phyloP scores from a whole-genome alignment of 2,888 invertebrate species.

The Cerastis leucographa region DNA sequence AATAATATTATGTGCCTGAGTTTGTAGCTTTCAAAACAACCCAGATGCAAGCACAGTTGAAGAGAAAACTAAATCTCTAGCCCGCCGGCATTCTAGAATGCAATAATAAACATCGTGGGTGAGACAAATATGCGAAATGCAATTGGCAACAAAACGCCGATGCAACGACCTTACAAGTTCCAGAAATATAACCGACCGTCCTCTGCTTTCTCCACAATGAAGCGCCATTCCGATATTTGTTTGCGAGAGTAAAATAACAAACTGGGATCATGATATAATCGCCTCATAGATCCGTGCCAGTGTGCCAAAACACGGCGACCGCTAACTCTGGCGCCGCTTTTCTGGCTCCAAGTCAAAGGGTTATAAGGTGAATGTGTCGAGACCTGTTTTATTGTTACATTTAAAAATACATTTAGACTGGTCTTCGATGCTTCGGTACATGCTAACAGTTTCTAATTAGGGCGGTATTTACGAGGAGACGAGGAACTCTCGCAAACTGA shows the following conservation, averaged over 20 bases:
- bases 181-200: slow-evolving; percentile 77
- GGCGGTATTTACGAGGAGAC: slow-evolving; percentile 41
- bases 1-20: no score
- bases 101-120: slow-evolving; percentile 48
- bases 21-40: not conserved
- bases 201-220: slow-evolving; percentile 77
- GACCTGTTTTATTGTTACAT: slow-evolving; percentile 72
- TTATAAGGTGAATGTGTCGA: slow-evolving; percentile 87
- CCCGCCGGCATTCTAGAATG: slow-evolving; percentile 14
- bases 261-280: slow-evolving; percentile 88
- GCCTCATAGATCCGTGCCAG: slow-evolving; percentile 86
- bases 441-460: slow-evolving; percentile 60
- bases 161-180: slow-evolving; percentile 76
- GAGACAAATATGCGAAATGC: slow-evolving; percentile 65
- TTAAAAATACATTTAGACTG: slow-evolving; percentile 67
- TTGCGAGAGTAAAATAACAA: slow-evolving; percentile 80
- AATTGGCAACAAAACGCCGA: slow-evolving; percentile 63
- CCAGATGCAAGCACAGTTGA: not conserved
- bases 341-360: slow-evolving; percentile 87
- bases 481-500: slow-evolving; percentile 29
- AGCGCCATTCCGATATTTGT: slow-evolving; percentile 78
- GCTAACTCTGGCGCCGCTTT: slow-evolving; percentile 79
- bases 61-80: not conserved
- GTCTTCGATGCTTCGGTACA: slow-evolving; percentile 54
- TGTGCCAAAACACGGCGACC: slow-evolving; percentile 85